Conservation (phyloP, 2,797 vertebrate genomes). For the Platyrinchus mystaceus region DNA sequence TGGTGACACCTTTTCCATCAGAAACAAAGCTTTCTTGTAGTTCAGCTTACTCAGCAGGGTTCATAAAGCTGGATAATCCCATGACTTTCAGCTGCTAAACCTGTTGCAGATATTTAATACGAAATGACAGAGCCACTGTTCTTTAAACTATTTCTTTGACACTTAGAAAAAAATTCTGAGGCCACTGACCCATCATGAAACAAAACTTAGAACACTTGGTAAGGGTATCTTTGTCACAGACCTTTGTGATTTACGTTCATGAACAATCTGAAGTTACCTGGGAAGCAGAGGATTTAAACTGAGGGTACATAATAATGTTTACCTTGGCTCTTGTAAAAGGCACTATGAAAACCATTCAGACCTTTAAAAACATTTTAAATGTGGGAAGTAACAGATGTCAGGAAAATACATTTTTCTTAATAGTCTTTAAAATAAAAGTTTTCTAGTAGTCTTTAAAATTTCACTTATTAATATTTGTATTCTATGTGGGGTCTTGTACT, state of each 20-base stretch:
- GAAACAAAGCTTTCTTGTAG: conserved; percentile 39
- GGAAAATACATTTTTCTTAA: background rate
- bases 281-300: background rate
- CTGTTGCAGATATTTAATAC: conserved; percentile 53
- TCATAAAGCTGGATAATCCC: conserved; percentile 54
- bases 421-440: background rate
- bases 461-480: background rate
- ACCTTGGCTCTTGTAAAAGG: background rate
- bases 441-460: background rate
- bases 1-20: conserved; percentile 46
- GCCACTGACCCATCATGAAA: background rate
- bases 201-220: background rate
- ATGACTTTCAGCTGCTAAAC: conserved; percentile 50
- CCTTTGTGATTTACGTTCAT: background rate
- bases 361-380: background rate
- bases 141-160: background rate
- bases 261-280: background rate
- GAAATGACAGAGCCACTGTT: background rate
- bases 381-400: background rate
- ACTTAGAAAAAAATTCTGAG: background rate
- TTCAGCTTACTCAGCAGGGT: conserved; percentile 56
- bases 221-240: background rate
- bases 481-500: background rate
- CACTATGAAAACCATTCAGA: background rate
- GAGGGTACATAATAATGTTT: background rate